Evolutionary conservation across 2,888 invertebrate genomes (phyloP).

Genomic region (Mesoligia furuncula): DNA sequence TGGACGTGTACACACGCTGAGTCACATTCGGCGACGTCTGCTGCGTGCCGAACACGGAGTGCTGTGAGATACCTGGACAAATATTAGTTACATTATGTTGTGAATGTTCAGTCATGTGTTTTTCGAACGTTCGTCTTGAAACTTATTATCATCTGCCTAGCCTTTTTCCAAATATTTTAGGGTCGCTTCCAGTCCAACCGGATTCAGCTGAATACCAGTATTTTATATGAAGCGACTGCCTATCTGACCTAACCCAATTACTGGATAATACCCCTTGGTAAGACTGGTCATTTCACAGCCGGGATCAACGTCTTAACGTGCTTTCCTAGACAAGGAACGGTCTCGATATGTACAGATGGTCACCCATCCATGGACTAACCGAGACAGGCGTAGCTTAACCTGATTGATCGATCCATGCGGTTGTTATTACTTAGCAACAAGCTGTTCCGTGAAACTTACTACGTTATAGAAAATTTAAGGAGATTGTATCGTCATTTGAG

Average conservation of each 20-base stretch:
- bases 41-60: conserved; percentile 93
- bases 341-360: background rate
- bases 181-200: background rate
- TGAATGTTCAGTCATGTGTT: background rate
- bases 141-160: background rate
- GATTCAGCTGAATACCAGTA: too few species aligned
- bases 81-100: background rate
- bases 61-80: conserved; percentile 93
- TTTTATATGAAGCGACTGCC: background rate
- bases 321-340: too few species aligned
- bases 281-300: too few species aligned
- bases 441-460: background rate
- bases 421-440: background rate
- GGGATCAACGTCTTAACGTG: too few species aligned
- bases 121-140: background rate
- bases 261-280: background rate
- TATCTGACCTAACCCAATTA: background rate
- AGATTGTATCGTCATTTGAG: background rate
- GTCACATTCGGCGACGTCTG: conserved; percentile 91
- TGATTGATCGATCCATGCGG: too few species aligned
- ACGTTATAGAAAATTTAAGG: background rate
- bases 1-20: conserved; percentile 95
- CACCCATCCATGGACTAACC: background rate
- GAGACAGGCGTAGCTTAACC: too few species aligned
- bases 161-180: background rate